A percentile compares a stretch with the other conserved stretches of the same genome.
phyloP scores from a whole-genome alignment of 2,113 vertebrate genomes.

The Ictalurus furcatus region DNA sequence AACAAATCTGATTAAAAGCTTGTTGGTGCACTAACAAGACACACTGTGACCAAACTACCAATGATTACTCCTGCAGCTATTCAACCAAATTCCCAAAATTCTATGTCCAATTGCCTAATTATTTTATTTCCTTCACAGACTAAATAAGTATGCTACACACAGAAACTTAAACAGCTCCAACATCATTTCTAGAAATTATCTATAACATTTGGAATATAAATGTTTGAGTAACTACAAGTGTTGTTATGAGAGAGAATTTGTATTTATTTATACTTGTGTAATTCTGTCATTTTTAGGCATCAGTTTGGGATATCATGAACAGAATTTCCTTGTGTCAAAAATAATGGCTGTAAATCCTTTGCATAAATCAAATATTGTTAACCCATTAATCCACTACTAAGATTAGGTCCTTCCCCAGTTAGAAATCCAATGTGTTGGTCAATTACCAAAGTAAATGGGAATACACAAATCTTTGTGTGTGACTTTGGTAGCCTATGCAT shows the following conservation, averaged over 20 bases:
- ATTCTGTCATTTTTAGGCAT: not conserved
- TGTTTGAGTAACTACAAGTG: not conserved
- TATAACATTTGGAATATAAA: not conserved
- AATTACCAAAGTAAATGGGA: not conserved
- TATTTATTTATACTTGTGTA: not conserved
- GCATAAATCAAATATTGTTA: not conserved
- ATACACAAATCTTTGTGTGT: not conserved
- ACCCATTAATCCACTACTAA: not conserved
- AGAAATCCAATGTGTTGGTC: not conserved
- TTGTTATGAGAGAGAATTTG: not conserved
- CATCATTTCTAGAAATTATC: not conserved
- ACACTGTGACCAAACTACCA: conserved; percentile 24
- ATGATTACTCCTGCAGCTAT: conserved; percentile 40
- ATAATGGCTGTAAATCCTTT: not conserved
- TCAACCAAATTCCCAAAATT: conserved; percentile 52
- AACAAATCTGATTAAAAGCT: conserved; percentile 53
- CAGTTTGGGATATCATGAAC: not conserved
- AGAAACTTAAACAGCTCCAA: not conserved
- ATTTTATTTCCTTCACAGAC: conserved; percentile 26
- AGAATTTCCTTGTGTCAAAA: not conserved
- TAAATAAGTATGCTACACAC: conserved; percentile 20
- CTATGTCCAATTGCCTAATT: conserved; percentile 45
- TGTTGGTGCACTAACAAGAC: conserved; percentile 41
- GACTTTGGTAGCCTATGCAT: not conserved
- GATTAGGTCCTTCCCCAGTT: not conserved